A percentile compares a stretch with the other conserved stretches of the same genome.
phyloP scores from a whole-genome alignment of 2,113 vertebrate genomes.

The Phasianus colchicus region DNA sequence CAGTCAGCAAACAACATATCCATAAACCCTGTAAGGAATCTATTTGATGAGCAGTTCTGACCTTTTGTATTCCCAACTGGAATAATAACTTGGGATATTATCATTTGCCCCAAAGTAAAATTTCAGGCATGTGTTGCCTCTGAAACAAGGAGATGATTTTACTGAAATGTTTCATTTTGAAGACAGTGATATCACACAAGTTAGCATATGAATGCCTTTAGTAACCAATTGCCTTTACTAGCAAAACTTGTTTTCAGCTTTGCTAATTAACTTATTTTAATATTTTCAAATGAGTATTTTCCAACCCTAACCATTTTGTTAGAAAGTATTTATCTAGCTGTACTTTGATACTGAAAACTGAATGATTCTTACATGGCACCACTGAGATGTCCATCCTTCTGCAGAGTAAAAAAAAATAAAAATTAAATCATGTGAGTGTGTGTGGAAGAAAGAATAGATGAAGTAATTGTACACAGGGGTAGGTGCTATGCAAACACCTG shows the following conservation, averaged over 20 bases:
- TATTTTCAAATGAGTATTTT: conserved; percentile 2
- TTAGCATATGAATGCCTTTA: not conserved
- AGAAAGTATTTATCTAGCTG: not conserved
- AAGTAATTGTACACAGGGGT: conserved; percentile 17
- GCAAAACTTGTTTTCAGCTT: not conserved
- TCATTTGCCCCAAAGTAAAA: not conserved
- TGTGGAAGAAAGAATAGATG: not conserved
- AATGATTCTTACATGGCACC: not conserved
- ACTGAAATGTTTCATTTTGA: not conserved
- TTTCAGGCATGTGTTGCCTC: not conserved
- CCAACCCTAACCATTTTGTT: not conserved
- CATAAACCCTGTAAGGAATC: not conserved
- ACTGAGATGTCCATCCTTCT: not conserved
- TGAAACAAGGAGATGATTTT: not conserved
- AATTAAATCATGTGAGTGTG: not conserved
- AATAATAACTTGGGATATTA: not conserved
- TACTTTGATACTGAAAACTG: not conserved
- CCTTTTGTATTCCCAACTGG: not conserved
- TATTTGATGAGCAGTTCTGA: not conserved
- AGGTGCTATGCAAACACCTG: conserved; percentile 36
- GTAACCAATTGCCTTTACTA: not conserved
- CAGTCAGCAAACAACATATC: not conserved
- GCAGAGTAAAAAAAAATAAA: not conserved
- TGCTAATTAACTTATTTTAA: not conserved
- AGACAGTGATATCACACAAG: not conserved